A percentile compares a stretch with the other conserved stretches of the same genome.
phyloP scores from a whole-genome alignment of 2,888 invertebrate species.

The Protodeltote pygarga region DNA sequence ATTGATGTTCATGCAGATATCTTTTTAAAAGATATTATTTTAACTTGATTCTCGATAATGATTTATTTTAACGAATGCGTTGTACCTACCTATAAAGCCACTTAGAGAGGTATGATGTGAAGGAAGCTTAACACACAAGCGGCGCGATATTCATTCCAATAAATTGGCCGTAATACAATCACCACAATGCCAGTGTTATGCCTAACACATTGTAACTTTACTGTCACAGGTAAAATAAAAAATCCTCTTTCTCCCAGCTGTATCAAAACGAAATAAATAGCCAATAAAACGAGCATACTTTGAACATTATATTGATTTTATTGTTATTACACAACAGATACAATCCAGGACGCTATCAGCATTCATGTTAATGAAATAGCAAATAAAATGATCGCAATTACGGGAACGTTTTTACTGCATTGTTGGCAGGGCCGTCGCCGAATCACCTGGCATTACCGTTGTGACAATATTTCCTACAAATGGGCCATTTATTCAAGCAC shows the following conservation, averaged over 20 bases:
- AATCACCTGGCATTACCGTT: conserved; percentile 83
- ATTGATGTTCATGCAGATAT: too few species aligned
- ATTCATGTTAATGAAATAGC: conserved; percentile 81
- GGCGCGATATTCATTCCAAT: too few species aligned
- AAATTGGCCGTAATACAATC: too few species aligned
- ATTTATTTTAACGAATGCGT: too few species aligned
- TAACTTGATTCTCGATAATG: too few species aligned
- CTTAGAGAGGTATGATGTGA: too few species aligned
- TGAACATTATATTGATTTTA: conserved; percentile 55
- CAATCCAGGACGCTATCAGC: conserved; percentile 73
- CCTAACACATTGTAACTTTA: too few species aligned
- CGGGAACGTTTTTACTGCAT: conserved; percentile 80
- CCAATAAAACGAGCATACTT: conserved; percentile 25
- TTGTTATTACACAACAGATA: conserved; percentile 52
- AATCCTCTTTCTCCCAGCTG: not conserved
- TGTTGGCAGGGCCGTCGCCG: conserved; percentile 70
- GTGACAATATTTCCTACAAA: conserved; percentile 82
- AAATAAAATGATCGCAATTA: conserved; percentile 83
- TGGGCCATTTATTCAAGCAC: conserved; percentile 78
- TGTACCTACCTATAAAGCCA: too few species aligned
- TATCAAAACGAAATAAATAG: not conserved
- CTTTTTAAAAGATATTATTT: too few species aligned
- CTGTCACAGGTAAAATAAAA: not conserved
- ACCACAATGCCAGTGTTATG: too few species aligned
- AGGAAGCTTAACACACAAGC: too few species aligned